Evolutionary conservation across 2,888 invertebrate species (phyloP).

Genomic region (Timema podura): DNA sequence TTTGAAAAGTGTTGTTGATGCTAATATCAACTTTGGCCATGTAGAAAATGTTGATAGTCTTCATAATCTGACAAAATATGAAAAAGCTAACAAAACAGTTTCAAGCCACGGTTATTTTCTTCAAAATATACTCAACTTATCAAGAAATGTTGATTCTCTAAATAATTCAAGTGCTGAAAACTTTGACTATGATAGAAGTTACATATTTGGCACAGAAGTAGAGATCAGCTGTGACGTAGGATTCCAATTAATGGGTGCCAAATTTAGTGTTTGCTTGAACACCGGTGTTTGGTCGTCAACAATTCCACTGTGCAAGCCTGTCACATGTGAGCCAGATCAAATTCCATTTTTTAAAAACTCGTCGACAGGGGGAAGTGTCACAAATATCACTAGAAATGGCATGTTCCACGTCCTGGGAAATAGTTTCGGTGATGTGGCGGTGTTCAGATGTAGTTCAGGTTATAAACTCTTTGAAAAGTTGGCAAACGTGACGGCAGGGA

Average conservation of each 20-base stretch:
- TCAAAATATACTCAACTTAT: no score
- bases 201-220: constrained; percentile 14
- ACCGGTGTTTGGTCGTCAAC: constrained; percentile 25
- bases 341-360: background rate
- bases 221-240: constrained; percentile 19
- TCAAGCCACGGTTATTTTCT: no score
- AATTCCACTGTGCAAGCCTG: constrained; percentile 20
- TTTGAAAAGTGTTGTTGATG: no score
- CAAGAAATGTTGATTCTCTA: no score
- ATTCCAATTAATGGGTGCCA: constrained; percentile 26
- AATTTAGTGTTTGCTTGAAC: constrained; percentile 21
- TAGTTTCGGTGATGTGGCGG: constrained; percentile 33
- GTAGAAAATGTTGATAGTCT: no score
- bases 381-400: constrained; percentile 11
- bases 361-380: background rate
- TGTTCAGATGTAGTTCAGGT: constrained; percentile 21
- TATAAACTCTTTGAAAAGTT: constrained; percentile 16
- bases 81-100: no score
- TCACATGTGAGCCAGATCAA: constrained; percentile 13
- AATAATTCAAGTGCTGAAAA: background rate
- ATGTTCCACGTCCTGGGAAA: constrained; percentile 33
- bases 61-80: no score
- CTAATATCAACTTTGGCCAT: no score
- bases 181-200: constrained; percentile 15
- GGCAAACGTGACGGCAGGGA: background rate